Base-by-base conservation (phyloP, 2,113 vertebrate species). In the Odobenus rosmarus region DNA sequence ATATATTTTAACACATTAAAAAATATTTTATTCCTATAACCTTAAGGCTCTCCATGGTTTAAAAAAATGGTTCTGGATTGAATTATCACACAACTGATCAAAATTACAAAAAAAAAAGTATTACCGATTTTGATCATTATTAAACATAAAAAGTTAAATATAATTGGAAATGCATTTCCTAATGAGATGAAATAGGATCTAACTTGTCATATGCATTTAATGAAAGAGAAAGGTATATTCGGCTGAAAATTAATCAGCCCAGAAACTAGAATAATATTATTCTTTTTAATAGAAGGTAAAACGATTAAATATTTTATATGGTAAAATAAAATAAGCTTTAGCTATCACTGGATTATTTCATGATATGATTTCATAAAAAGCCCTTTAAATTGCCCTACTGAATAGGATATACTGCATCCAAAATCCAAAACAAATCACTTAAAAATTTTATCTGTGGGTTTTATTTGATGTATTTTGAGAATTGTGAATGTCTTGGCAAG, bases 121-220 rank as follows among this genome's bases (percentile, higher is more conserved):
- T 42, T 49, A 69, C 12, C 33, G 82, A 79, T 77, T 93, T 87
- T 84, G 57, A 84, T 84, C 23, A 95, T 59, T 94, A 94, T 88
- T 57, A 72, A 96, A 84, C 76, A 95, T 90, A 79, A 92, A 93
- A 88, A 62, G n/a, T 88, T 76, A 91, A 85, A 59, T 53, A 89
- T 81, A 93, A 92, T 96, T 95, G 53, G 79, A 97, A 93, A 89
- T 82, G 21, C 12, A 69, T 85, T 46, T 95, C 55, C 90, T 91
- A 89, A 72, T 77, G 93, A 86, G 24, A 85, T 85, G 31, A 97
- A 93, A 51, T 93, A 51, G 12, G 61, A 51, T 84, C 92, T 84
- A 62, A 79, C 81, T 83, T 93, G 91, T 93, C 39, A 82, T n/a
- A 53, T 36, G 57, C 57, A 86, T 79, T 91, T 93, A 96, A 86